These are phyloP conservation scores for Chrosomus eos DNA, from an alignment of 2,797 vertebrate genomes.

Conservation along the genomic window DNA sequence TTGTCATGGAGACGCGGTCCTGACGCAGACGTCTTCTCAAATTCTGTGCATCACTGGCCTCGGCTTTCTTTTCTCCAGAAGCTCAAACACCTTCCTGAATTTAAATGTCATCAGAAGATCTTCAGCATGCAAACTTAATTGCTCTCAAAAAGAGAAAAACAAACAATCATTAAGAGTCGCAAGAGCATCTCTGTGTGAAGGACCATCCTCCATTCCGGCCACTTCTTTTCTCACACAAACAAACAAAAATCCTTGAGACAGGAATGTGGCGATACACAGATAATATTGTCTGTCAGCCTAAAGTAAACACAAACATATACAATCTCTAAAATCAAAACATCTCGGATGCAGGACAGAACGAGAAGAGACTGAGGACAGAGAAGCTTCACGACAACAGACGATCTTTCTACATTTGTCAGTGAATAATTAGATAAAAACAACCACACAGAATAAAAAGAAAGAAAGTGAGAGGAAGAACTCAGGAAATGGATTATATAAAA, in stretches of 20 bases:
- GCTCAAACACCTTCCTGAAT: neutral
- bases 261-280: slow-evolving; percentile 46
- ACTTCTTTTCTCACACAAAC: slow-evolving; percentile 11
- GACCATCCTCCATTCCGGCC: neutral
- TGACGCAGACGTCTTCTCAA: neutral
- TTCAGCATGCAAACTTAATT: slow-evolving; percentile 7
- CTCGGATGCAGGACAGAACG: neutral
- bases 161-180: slow-evolving; percentile 8
- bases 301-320: slow-evolving; percentile 33
- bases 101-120: neutral
- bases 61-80: neutral
- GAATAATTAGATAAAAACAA: neutral
- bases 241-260: slow-evolving; percentile 23
- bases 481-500: neutral
- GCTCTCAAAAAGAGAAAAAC: neutral
- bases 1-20: slow-evolving; percentile 32
- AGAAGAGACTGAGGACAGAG: neutral
- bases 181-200: neutral
- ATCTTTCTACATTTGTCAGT: neutral
- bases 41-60: neutral
- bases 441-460: neutral
- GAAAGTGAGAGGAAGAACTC: neutral
- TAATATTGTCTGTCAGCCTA: slow-evolving; percentile 16
- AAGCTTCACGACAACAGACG: neutral
- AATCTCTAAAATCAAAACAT: slow-evolving; percentile 20